Evolutionary conservation across 1,140 invertebrate species (phyloP).

Genomic region (Cyphomyrmex costatus): DNA sequence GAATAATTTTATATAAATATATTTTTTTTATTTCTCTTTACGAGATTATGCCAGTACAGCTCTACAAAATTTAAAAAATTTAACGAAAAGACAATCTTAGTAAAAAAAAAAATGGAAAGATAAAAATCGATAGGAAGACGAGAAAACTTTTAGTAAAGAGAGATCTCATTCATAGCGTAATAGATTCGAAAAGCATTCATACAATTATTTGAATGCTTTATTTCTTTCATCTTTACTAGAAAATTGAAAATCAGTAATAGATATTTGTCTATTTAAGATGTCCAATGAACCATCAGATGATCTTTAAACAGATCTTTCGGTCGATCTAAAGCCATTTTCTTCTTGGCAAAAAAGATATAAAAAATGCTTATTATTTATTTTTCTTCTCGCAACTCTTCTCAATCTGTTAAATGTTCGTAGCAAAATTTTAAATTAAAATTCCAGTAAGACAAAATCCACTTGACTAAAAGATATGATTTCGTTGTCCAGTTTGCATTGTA

Average conservation of each 20-base stretch:
- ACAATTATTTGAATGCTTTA: constrained; percentile 15
- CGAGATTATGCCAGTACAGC: no score
- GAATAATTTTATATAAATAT: background rate
- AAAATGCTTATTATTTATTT: background rate
- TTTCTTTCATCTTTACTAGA: background rate
- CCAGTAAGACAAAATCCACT: background rate
- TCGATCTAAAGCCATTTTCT: background rate
- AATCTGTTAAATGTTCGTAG: background rate
- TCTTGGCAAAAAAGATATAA: background rate
- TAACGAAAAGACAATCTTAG: background rate
- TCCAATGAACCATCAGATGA: background rate
- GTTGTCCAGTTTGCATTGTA: background rate
- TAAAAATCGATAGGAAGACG: background rate
- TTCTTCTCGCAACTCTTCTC: background rate
- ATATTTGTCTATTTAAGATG: background rate
- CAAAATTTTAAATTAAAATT: constrained; percentile 22
- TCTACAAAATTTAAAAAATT: background rate
- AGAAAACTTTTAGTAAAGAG: background rate
- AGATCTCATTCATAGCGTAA: constrained; percentile 40
- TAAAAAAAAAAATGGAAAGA: no score
- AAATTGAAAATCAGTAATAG: background rate
- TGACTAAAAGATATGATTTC: background rate
- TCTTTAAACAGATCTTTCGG: background rate
- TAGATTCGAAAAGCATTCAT: constrained; percentile 62
- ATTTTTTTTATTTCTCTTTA: background rate